These are phyloP conservation scores for Cecidostiba fungosa DNA, from an alignment of 2,888 invertebrate species.

Conservation along the genomic window DNA sequence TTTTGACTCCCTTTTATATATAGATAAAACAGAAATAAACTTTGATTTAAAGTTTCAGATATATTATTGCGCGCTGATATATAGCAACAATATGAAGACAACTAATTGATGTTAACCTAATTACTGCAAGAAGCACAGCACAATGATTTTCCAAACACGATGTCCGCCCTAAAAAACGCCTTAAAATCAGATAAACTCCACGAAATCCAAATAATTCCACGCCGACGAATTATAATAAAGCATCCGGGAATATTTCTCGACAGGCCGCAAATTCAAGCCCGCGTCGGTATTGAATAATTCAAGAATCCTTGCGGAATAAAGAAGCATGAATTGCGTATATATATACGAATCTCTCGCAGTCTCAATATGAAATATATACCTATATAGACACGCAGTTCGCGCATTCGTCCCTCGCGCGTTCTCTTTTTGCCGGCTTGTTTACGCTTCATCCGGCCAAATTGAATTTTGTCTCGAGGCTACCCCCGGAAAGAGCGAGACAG, in stretches of 20 bases:
- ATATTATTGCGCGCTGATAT: too few species aligned
- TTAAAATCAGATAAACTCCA: not conserved
- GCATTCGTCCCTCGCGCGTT: slow-evolving; percentile 51
- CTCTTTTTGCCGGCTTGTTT: slow-evolving; percentile 72
- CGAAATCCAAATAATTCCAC: not conserved
- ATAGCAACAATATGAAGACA: too few species aligned
- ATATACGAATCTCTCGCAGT: not conserved
- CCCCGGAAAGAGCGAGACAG: slow-evolving; percentile 36
- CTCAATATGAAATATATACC: slow-evolving; percentile 42
- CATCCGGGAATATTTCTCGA: not conserved
- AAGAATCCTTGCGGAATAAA: slow-evolving; percentile 54
- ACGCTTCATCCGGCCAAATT: slow-evolving; percentile 77
- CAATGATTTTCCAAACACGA: too few species aligned
- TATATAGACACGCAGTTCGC: not conserved
- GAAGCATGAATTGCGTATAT: slow-evolving; percentile 4
- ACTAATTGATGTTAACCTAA: too few species aligned
- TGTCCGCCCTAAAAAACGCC: not conserved
- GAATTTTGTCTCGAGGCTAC: slow-evolving; percentile 76
- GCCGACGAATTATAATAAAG: too few species aligned
- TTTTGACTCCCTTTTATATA: too few species aligned
- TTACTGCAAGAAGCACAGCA: too few species aligned
- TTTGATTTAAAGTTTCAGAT: too few species aligned
- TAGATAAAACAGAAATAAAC: too few species aligned
- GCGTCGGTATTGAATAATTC: slow-evolving; percentile 58
- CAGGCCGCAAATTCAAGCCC: slow-evolving; percentile 14